These are phyloP conservation scores for Anastatus disparis DNA, from an alignment of 1,140 invertebrate genomes.

Conservation along the genomic window DNA sequence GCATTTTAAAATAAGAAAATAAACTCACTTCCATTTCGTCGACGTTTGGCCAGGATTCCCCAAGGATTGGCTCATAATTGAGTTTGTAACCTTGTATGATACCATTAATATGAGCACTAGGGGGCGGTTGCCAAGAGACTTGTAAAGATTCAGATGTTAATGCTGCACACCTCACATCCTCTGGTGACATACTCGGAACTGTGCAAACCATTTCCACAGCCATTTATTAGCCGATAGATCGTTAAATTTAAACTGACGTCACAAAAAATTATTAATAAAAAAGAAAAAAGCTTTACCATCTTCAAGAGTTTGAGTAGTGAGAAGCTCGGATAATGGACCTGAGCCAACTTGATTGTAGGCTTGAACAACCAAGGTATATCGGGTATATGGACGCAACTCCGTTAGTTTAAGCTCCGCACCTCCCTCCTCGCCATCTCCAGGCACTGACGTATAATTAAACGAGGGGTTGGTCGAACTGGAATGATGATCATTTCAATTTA, in stretches of 20 bases:
- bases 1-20: too few relatives aligned
- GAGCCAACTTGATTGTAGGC: slow-evolving; percentile 87
- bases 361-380: slow-evolving; percentile 84
- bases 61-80: slow-evolving; percentile 75
- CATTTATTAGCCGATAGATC: too few relatives aligned
- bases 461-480: slow-evolving; percentile 60
- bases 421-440: slow-evolving; percentile 76
- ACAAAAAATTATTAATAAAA: too few relatives aligned
- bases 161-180: slow-evolving; percentile 77
- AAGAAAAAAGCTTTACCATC: slow-evolving; percentile 71
- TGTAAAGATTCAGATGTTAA: slow-evolving; percentile 80
- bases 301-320: slow-evolving; percentile 81
- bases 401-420: slow-evolving; percentile 73
- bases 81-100: slow-evolving; percentile 86
- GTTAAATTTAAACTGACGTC: too few relatives aligned
- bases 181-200: slow-evolving; percentile 80
- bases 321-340: slow-evolving; percentile 81
- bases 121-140: slow-evolving; percentile 87
- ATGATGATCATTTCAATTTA: too few relatives aligned
- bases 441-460: slow-evolving; percentile 77
- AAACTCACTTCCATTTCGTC: slow-evolving; percentile 70
- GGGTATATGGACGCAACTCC: slow-evolving; percentile 79
- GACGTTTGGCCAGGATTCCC: slow-evolving; percentile 68
- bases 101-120: slow-evolving; percentile 79
- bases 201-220: slow-evolving; percentile 26